Evolutionary conservation across 2,888 invertebrate genomes (phyloP), one percentile per base, ranked within the genome.

Genomic region (Melanargia galathea): DNA sequence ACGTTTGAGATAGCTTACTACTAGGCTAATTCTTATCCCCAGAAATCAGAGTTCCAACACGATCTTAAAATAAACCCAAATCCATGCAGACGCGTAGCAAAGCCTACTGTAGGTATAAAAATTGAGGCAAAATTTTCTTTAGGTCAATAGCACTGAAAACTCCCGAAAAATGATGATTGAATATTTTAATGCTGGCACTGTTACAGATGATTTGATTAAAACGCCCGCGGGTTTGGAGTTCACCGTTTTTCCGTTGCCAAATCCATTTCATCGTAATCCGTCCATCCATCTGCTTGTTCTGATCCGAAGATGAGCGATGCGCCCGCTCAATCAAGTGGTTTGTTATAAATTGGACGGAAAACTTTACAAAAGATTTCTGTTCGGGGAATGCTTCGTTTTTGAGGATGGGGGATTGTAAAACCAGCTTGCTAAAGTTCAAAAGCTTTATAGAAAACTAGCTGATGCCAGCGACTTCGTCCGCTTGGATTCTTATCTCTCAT

Each of bases 261-360:
- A 71, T 71, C 69, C 66, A 70, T 71, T 71, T 67, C 66, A 60
- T 45, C 60, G 64, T 70, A 66, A 70, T 71, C 69, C 66, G 65
- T 65, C 67, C 64, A 67, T 71, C 68, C 68, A 66, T 73, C 70
- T 65, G 62, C 64, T 66, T 66, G 62, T 64, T 62, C 60, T 62
- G 61, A 67, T 66, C 66, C 38, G 52, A 59, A 61, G 60, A 60
- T 67, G 63, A 64, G 57, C 33, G 63, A 60, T 61, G 63, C 49
- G 48, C n/a, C 40, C 40, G 26, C 45, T 62, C 62, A 58, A 64
- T 69, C 66, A 64, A 60, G 60, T 45, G 52, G 60, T 58, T 66
- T 65, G 68, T 61, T 64, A 66, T 35, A 56, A 55, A 49, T 55
- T 11, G 48, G 38, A 38, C 24, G 52, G 18, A 40, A 20, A 59